Base-by-base conservation (phyloP, 2,797 vertebrate species). In the Gymnocypris eckloni region DNA sequence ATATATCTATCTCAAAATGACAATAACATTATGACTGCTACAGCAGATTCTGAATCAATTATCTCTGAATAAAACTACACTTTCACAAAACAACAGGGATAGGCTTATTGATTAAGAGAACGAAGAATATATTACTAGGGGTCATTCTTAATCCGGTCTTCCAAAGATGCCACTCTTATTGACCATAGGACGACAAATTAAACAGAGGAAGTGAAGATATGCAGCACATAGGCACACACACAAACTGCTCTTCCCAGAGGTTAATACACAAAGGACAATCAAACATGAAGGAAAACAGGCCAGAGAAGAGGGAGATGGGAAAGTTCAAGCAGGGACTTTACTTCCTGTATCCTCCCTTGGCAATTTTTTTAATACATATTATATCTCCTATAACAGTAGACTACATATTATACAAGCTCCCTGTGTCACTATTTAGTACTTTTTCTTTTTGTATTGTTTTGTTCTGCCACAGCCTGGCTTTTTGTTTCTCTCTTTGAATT, bases 81-180 rank as follows among this genome's bases (percentile, higher is more conserved):
- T 88, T 88, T 85, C 83, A 69, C 78, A 79, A 75, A 85, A 82
- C 76, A 88, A 82, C 76, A 73, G 67, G 73, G 77, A 87, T 70
- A 54, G 64, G 37, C 64, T 16, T 89, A 90, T 91, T 84, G 90
- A 91, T 91, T 87, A 76, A 33, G 61, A 78, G 73, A 59, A 59
- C 33, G 67, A 33, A 83, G 85, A 88, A 87, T 89, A 89, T 85
- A 90, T 90, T 91, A 86, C 67, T 67, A 37, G 25, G 81, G 79
- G 82, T 87, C 87, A 86, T 89, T 87, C 71, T 89, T 87, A 87
- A 87, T 83, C 86, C 39, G 56, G 78, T 50, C 82, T 89, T 78
- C 43, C 67, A 85, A 86, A 83, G 52, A 90, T 86, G 77, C 70
- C 82, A 82, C 45, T 81, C 48, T 84, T 83, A 89, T 88, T 89